Evolutionary conservation across 2,113 vertebrate species (phyloP).

Genomic region (Hippocampus barbouri): DNA sequence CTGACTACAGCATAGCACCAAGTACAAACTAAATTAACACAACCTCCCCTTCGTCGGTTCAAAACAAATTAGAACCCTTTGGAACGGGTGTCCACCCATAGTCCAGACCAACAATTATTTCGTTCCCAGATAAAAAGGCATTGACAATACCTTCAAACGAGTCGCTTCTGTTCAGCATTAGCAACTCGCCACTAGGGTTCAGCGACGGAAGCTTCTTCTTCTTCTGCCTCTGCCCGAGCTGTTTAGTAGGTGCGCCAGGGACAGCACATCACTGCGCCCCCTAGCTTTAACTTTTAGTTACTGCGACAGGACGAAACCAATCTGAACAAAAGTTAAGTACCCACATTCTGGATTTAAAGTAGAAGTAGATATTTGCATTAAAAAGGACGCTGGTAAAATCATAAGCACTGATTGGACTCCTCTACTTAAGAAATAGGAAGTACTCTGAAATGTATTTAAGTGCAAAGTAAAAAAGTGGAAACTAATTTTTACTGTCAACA

Average conservation of each 20-base stretch:
- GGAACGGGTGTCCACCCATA: accelerated
- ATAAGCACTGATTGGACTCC: not conserved
- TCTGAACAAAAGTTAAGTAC: not conserved
- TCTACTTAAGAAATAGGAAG: not conserved
- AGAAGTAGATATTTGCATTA: not conserved
- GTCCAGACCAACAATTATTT: not conserved
- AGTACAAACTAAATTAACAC: constrained; percentile 54
- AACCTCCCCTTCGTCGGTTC: not conserved
- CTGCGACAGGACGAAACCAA: not conserved
- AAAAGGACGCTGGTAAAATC: not conserved
- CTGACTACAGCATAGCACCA: constrained; percentile 29
- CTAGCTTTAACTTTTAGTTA: not conserved
- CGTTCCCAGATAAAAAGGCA: not conserved
- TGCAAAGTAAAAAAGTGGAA: not conserved
- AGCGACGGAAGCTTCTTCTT: constrained; percentile 15
- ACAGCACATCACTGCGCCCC: constrained; percentile 9
- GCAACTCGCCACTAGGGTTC: constrained; percentile 50
- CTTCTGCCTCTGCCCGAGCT: constrained; percentile 4
- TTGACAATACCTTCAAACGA: constrained; percentile 50
- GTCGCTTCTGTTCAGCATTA: constrained; percentile 52
- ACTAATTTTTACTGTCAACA: too few relatives aligned
- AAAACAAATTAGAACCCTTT: not conserved
- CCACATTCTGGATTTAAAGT: not conserved
- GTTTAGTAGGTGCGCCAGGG: not conserved
- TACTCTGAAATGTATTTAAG: not conserved